Percentiles rank a stretch among this genome's conserved stretches.
These are phyloP conservation scores for Arnoldichthys spilopterus DNA, from an alignment of 2,797 vertebrate species.

Conservation along the genomic window DNA sequence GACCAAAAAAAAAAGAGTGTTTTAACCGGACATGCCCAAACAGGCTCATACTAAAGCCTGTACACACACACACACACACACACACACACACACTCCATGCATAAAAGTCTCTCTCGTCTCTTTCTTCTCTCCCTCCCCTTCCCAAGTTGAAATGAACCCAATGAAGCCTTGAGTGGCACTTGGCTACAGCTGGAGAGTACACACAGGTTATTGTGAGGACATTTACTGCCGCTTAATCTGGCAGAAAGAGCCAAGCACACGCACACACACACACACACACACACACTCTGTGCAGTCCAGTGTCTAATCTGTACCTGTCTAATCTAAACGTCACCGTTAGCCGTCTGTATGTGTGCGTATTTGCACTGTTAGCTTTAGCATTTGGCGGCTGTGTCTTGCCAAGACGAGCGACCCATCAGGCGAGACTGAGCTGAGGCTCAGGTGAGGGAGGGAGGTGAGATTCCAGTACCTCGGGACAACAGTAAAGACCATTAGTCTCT, in stretches of 20 bases:
- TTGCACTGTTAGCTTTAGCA: too few relatives aligned
- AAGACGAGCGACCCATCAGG: slow-evolving; percentile 16
- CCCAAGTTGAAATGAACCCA: slow-evolving; percentile 41
- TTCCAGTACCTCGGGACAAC: slow-evolving; percentile 22
- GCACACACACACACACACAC: slow-evolving; percentile 1
- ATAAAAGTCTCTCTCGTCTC: background rate
- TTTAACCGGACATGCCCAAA: background rate
- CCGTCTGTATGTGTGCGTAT: too few relatives aligned
- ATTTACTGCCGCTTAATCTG: slow-evolving; percentile 42
- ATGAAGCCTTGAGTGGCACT: slow-evolving; percentile 47
- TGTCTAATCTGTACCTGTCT: background rate
- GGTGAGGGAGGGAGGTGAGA: slow-evolving; percentile 28
- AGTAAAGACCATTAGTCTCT: slow-evolving; percentile 53
- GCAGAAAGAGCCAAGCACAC: slow-evolving; percentile 15
- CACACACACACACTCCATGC: slow-evolving; percentile 5
- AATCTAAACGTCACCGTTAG: too few relatives aligned
- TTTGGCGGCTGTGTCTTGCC: background rate
- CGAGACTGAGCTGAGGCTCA: slow-evolving; percentile 11
- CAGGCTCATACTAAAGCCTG: background rate
- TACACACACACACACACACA: background rate
- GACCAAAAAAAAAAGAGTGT: background rate
- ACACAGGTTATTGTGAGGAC: slow-evolving; percentile 41
- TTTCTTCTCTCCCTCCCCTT: slow-evolving; percentile 49
- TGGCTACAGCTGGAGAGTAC: slow-evolving; percentile 41
- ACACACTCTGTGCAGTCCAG: too few relatives aligned